These are phyloP conservation scores for Gambusia affinis DNA, from an alignment of 2,113 vertebrate genomes.

Conservation along the genomic window DNA sequence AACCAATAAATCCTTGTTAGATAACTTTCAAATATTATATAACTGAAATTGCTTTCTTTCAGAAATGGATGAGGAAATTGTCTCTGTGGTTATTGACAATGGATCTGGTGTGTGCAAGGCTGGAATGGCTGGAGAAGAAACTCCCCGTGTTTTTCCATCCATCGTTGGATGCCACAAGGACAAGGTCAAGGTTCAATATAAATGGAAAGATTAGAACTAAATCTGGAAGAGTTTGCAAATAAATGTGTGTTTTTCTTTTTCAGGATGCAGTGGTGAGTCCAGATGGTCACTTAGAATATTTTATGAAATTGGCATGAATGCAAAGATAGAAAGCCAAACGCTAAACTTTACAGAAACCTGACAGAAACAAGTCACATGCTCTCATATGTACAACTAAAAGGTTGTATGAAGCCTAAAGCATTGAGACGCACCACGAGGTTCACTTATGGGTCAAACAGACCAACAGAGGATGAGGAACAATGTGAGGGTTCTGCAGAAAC, in stretches of 20 bases:
- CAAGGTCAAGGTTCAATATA: constrained; percentile 49
- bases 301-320: no score
- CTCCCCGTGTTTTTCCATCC: constrained; percentile 78
- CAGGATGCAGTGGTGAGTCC: constrained; percentile 95
- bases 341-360: no score
- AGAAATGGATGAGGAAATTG: constrained; percentile 47
- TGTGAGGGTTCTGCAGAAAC: not conserved
- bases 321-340: no score
- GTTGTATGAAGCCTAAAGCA: no score
- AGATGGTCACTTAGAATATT: not conserved
- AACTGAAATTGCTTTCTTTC: not conserved
- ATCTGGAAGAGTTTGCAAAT: no score
- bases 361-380: no score
- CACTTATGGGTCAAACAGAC: no score
- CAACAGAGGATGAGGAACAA: no score
- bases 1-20: no score
- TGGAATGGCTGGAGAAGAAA: constrained; percentile 60
- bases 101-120: constrained; percentile 74
- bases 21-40: no score
- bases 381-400: no score
- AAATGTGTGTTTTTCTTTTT: not conserved
- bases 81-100: constrained; percentile 57
- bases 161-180: constrained; percentile 81
- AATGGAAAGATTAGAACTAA: fast-evolving
- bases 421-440: no score